These are phyloP conservation scores for Spilosoma lubricipeda DNA, from an alignment of 2,888 invertebrate genomes.

Conservation along the genomic window DNA sequence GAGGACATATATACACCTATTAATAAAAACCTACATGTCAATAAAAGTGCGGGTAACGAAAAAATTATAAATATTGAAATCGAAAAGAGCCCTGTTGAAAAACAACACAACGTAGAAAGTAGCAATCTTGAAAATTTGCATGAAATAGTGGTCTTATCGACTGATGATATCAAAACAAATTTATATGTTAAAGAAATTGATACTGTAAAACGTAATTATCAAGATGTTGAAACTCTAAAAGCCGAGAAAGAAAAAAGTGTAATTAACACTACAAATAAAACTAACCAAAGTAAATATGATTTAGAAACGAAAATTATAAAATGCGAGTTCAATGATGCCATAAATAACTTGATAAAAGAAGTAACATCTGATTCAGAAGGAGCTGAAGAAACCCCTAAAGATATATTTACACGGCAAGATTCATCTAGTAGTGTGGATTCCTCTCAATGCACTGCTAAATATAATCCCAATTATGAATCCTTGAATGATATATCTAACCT, in stretches of 20 bases:
- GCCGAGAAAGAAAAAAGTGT: slow-evolving; percentile 19
- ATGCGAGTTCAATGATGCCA: slow-evolving; percentile 80
- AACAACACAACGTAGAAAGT: slow-evolving; percentile 19
- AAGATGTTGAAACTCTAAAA: slow-evolving; percentile 19
- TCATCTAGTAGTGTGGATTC: slow-evolving; percentile 88
- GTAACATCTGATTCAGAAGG: slow-evolving; percentile 74
- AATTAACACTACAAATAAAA: slow-evolving; percentile 23
- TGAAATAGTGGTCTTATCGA: slow-evolving; percentile 77
- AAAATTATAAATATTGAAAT: slow-evolving; percentile 30
- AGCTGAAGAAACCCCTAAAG: slow-evolving; percentile 63
- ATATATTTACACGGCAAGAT: slow-evolving; percentile 82
- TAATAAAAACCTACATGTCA: slow-evolving; percentile 14
- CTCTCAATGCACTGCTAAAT: slow-evolving; percentile 90
- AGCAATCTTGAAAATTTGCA: slow-evolving; percentile 48
- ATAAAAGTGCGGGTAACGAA: slow-evolving; percentile 23
- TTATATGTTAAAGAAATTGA: slow-evolving; percentile 76
- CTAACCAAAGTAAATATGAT: slow-evolving; percentile 59
- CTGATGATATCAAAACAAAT: slow-evolving; percentile 75
- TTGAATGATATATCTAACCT: slow-evolving; percentile 87
- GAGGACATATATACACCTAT: slow-evolving; percentile 23
- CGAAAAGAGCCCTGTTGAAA: slow-evolving; percentile 24
- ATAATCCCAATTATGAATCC: slow-evolving; percentile 87
- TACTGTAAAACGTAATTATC: slow-evolving; percentile 33
- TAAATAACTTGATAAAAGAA: slow-evolving; percentile 81
- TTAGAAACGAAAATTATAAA: slow-evolving; percentile 79